These are phyloP conservation scores for Ptyas mucosa DNA, from an alignment of 2,113 vertebrate genomes.

Conservation along the genomic window DNA sequence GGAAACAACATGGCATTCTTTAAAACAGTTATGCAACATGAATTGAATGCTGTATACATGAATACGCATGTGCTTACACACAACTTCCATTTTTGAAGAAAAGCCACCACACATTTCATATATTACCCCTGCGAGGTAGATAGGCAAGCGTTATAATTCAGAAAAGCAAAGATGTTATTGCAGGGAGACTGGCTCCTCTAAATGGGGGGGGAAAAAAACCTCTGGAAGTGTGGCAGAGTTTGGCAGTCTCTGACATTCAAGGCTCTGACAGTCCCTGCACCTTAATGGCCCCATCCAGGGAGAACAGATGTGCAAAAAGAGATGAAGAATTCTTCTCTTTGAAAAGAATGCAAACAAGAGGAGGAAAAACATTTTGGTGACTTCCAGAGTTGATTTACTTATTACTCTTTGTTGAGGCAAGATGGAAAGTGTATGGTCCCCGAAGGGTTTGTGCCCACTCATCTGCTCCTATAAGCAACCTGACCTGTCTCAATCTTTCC, in stretches of 20 bases:
- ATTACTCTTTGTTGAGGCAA: neutral
- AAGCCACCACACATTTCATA: constrained; percentile 30
- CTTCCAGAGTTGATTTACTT: neutral
- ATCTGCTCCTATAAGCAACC: neutral
- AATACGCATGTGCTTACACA: constrained; percentile 13
- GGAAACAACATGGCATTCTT: neutral
- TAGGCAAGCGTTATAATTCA: neutral
- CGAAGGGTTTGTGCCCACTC: neutral
- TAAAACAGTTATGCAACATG: neutral
- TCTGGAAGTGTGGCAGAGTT: neutral
- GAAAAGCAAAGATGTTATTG: neutral
- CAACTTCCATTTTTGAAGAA: constrained; percentile 10
- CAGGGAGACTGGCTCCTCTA: neutral
- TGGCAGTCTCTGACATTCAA: neutral
- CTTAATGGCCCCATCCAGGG: neutral
- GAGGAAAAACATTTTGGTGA: neutral
- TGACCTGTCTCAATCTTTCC: neutral
- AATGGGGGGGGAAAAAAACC: neutral
- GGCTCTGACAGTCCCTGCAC: neutral
- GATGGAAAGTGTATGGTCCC: neutral
- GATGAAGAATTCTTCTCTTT: neutral
- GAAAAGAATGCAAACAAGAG: neutral
- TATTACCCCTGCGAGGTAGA: constrained; percentile 20
- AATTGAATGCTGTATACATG: neutral
- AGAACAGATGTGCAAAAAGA: neutral